Percentiles rank a stretch among this genome's conserved stretches.
These are phyloP conservation scores for Gymnodraco acuticeps DNA, from an alignment of 2,797 vertebrate species.

Conservation along the genomic window DNA sequence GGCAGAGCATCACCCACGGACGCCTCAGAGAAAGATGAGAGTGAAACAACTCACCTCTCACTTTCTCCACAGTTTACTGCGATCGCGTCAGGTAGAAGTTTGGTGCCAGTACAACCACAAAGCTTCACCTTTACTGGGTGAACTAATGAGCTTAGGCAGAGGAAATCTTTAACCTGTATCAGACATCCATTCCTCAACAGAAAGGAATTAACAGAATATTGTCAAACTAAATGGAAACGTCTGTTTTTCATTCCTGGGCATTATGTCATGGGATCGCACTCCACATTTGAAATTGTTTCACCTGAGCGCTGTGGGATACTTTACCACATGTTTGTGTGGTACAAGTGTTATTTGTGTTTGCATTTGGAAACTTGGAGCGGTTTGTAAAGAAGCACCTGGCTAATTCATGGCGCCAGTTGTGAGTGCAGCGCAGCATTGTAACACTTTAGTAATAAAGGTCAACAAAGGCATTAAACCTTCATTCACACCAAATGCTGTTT, in stretches of 20 bases:
- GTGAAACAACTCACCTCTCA: constrained; percentile 35
- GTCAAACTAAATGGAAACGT: constrained; percentile 63
- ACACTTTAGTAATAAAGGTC: constrained; percentile 29
- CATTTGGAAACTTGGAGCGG: constrained; percentile 81
- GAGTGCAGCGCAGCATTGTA: constrained; percentile 73
- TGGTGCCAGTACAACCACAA: constrained; percentile 36
- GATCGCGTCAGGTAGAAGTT: constrained; percentile 49
- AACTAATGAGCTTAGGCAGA: constrained; percentile 62
- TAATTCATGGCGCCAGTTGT: constrained; percentile 77
- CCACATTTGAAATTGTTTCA: constrained; percentile 62
- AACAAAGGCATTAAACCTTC: constrained; percentile 34
- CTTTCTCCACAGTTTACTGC: constrained; percentile 42
- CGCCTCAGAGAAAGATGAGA: constrained; percentile 56
- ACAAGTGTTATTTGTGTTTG: constrained; percentile 49
- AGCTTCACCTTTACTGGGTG: constrained; percentile 50
- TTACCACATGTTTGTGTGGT: constrained; percentile 60
- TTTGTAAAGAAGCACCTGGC: constrained; percentile 86
- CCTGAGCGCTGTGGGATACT: constrained; percentile 51
- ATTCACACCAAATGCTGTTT: constrained; percentile 22
- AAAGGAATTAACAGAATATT: constrained; percentile 63
- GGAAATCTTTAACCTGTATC: constrained; percentile 63
- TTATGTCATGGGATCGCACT: constrained; percentile 67
- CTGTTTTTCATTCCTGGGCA: constrained; percentile 69
- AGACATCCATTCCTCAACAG: constrained; percentile 46
- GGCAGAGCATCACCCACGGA: constrained; percentile 65